Evolutionary conservation across 2,113 vertebrate species (phyloP).

Genomic region (Peucedramus taeniatus): DNA sequence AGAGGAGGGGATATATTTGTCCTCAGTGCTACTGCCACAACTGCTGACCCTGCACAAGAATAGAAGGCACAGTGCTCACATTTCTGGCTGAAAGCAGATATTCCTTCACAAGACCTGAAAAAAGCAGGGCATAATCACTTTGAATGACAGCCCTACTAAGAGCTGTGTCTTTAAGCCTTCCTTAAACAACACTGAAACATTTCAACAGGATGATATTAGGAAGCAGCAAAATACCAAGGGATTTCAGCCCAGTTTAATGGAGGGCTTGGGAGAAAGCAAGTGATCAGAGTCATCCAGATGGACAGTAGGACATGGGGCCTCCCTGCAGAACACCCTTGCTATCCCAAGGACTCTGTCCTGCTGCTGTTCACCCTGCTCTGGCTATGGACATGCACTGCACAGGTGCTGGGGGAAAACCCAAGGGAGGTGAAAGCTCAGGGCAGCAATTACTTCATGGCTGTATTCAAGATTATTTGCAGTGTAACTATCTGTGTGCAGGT

Average conservation of each 20-base stretch:
- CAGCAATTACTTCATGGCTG: not conserved
- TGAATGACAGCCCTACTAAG: not conserved
- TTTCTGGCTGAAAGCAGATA: not conserved
- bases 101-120: not conserved
- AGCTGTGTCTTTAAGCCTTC: not conserved
- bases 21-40: not conserved
- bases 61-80: not conserved
- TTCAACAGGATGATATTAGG: not conserved
- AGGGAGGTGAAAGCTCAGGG: not conserved
- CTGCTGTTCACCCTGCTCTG: not conserved
- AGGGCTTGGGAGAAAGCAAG: not conserved
- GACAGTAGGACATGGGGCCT: fast-evolving
- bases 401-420: not conserved
- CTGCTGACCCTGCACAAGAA: not conserved
- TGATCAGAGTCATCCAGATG: fast-evolving
- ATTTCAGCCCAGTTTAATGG: not conserved
- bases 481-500: fast-evolving
- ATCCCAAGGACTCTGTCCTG: not conserved
- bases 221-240: not conserved
- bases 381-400: not conserved
- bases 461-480: not conserved
- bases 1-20: not conserved
- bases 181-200: not conserved
- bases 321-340: not conserved
- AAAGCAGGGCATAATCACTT: not conserved